Percentiles rank a stretch among this genome's conserved stretches.
phyloP scores from a whole-genome alignment of 2,797 vertebrate genomes.

The Leuciscus waleckii region DNA sequence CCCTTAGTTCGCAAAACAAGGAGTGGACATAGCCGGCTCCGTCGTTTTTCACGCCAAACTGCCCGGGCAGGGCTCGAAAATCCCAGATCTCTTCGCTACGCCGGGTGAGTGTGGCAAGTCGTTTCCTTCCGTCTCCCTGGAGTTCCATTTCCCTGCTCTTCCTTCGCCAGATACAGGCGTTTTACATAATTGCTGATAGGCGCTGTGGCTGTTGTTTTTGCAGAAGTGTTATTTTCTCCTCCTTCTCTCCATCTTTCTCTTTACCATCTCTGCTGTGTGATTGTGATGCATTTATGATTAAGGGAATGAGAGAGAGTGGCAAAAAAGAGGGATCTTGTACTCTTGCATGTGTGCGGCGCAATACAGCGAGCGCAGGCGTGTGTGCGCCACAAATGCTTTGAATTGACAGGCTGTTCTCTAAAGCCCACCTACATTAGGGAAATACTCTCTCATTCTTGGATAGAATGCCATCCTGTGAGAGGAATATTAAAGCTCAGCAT shows the following conservation, averaged over 20 bases:
- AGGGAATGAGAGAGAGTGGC: conserved; percentile 29
- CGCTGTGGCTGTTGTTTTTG: conserved; percentile 61
- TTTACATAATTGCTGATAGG: conserved; percentile 51
- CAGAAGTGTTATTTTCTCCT: conserved; percentile 49
- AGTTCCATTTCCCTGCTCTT: conserved; percentile 50
- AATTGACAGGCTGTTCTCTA: conserved; percentile 66
- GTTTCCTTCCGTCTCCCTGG: conserved; percentile 45
- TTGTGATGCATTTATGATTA: conserved; percentile 37
- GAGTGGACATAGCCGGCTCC: conserved; percentile 58
- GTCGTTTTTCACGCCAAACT: conserved; percentile 60
- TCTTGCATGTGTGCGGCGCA: conserved; percentile 48
- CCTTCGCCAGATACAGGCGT: conserved; percentile 35
- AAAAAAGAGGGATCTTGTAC: conserved; percentile 40
- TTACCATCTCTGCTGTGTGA: conserved; percentile 32
- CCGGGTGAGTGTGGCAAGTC: conserved; percentile 71
- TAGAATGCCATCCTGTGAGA: conserved; percentile 61
- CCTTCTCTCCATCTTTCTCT: conserved; percentile 27
- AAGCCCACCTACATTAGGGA: conserved; percentile 67
- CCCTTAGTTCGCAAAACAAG: conserved; percentile 64
- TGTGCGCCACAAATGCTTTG: conserved; percentile 56
- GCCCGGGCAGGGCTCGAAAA: conserved; percentile 70
- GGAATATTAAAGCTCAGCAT: conserved; percentile 74
- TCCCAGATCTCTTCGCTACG: conserved; percentile 64
- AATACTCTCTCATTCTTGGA: conserved; percentile 60
- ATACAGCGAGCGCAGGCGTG: conserved; percentile 47